These are phyloP conservation scores for Nipponia nippon DNA, from an alignment of 2,113 vertebrate genomes.

Conservation along the genomic window DNA sequence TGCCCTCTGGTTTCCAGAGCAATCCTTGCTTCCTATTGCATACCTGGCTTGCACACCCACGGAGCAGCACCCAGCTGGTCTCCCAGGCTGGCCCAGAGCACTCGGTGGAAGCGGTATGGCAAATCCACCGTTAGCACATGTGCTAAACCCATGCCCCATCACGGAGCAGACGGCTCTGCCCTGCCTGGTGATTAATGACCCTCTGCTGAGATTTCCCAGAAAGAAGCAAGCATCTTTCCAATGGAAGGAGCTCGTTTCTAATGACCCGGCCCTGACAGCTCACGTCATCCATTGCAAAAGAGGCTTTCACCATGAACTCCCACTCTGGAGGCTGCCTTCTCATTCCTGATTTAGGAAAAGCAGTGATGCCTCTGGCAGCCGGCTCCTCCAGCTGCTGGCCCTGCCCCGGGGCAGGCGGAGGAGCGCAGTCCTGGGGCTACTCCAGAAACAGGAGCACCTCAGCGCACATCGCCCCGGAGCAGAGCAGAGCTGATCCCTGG, in stretches of 20 bases:
- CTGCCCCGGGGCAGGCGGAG: not conserved
- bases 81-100: not conserved
- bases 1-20: not conserved
- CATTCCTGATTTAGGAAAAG: not conserved
- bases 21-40: not conserved
- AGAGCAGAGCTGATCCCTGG: not conserved
- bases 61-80: not conserved
- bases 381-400: not conserved
- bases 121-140: fast-evolving
- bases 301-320: not conserved
- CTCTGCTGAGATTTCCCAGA: not conserved
- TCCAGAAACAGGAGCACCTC: fast-evolving
- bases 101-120: fast-evolving
- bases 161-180: not conserved
- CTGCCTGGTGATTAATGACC: not conserved
- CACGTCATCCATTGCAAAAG: not conserved
- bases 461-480: fast-evolving
- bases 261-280: not conserved
- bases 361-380: not conserved
- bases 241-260: not conserved
- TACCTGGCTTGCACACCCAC: not conserved
- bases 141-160: not conserved
- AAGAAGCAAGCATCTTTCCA: not conserved
- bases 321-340: not conserved
- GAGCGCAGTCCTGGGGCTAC: fast-evolving